phyloP scores from a whole-genome alignment of 2,797 vertebrate species.

The Helostoma temminkii region DNA sequence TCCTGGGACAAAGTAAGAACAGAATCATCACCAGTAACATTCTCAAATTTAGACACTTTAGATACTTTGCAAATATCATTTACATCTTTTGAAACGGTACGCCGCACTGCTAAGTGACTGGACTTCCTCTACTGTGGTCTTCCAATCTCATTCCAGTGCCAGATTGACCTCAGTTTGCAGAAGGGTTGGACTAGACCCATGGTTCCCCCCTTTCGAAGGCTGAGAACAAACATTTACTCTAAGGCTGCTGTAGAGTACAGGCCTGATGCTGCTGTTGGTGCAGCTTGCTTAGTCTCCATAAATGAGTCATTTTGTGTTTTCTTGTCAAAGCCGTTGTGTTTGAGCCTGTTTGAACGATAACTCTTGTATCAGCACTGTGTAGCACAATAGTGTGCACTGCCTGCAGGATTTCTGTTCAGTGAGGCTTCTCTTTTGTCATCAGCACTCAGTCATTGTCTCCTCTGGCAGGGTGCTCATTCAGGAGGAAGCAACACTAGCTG shows the following conservation, averaged over 20 bases:
- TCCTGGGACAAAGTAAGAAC: neutral
- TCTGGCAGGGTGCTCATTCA: constrained; percentile 86
- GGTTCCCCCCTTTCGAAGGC: constrained; percentile 83
- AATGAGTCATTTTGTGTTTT: neutral
- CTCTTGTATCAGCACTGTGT: constrained; percentile 30
- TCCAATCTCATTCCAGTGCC: constrained; percentile 83
- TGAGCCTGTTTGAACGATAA: constrained; percentile 2
- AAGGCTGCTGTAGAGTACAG: neutral
- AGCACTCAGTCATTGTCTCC: constrained; percentile 44
- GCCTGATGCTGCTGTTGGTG: neutral
- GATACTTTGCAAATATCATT: neutral
- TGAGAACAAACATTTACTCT: constrained; percentile 69
- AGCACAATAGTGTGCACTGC: constrained; percentile 41
- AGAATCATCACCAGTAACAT: neutral
- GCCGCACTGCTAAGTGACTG: constrained; percentile 83
- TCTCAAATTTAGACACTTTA: neutral
- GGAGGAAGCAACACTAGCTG: constrained; percentile 87
- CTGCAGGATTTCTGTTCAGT: constrained; percentile 50
- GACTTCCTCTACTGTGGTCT: constrained; percentile 73
- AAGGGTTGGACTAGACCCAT: constrained; percentile 81
- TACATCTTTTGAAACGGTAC: neutral
- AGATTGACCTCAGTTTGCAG: constrained; percentile 82
- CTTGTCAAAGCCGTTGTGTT: neutral
- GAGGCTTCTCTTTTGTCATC: constrained; percentile 46
- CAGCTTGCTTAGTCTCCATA: neutral